Percentiles rank a stretch among this genome's conserved stretches.
Conservation (phyloP, 2,113 vertebrate species). For the Eolophus roseicapilla region DNA sequence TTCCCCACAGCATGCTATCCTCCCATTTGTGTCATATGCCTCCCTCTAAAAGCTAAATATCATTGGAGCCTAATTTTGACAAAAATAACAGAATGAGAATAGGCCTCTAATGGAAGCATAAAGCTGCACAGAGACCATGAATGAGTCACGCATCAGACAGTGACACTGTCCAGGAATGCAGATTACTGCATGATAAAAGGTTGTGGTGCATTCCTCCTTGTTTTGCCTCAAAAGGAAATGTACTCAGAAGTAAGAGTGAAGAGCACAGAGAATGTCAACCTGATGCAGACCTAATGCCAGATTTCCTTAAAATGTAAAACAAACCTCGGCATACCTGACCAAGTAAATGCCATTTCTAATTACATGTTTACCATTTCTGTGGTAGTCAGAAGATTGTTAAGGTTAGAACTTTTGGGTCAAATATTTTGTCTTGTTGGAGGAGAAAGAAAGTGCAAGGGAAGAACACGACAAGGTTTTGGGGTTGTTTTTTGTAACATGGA, state of each 20-base stretch:
- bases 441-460: background rate
- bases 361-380: background rate
- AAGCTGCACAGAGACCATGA: background rate
- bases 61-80: background rate
- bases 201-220: background rate
- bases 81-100: slow-evolving; percentile 9
- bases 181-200: background rate
- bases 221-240: slow-evolving; percentile 31
- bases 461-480: fast-evolving
- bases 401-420: background rate
- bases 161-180: slow-evolving; percentile 38
- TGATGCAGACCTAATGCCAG: background rate
- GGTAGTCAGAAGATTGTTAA: background rate
- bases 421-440: background rate
- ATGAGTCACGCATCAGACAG: slow-evolving; percentile 9
- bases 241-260: background rate
- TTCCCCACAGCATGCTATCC: background rate
- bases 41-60: background rate
- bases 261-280: background rate
- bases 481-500: background rate
- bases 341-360: background rate
- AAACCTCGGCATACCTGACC: background rate
- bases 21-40: background rate
- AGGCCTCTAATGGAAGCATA: background rate
- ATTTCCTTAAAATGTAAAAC: background rate